Evolutionary conservation across 2,797 vertebrate genomes (phyloP), one percentile per base, ranked within the genome.

Genomic region (Parauchenoglanis ngamensis): DNA sequence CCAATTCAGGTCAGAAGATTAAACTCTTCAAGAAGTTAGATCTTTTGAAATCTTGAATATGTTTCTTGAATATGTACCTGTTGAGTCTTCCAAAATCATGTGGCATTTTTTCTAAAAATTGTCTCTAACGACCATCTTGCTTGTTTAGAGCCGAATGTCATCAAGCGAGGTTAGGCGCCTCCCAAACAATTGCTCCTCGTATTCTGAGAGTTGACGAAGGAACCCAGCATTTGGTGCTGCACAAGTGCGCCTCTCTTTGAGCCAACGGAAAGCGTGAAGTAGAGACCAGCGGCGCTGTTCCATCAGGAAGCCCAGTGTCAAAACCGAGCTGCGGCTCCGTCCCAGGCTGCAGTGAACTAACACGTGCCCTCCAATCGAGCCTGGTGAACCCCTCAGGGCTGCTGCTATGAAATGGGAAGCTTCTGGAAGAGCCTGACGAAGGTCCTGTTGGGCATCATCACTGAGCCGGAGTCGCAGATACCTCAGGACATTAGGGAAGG

Each of bases 271-370:
- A 72, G 94, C 92, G 0, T 94, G 92, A n/a, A 93, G 91, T 85
- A 94, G 90, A 3, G 93, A 91, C 93, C 93, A 94, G 87, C 52
- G 82, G 3, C 87, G 91, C 65, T 95, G 93, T 91, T 94, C 89
- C 94, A 94, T 94, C 88, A 94, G 93, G 89, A 94, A 94, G 80
- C 92, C 93, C 85, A 94, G 89, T 0, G 93, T 95, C 21, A 95
- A 79, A 63, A 94, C 92, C 0, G 93, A 94, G 91, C 94, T 94
- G 81, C 93, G 91, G 54, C 94, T 94, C 54, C 92, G 89, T 44
- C 94, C 93, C 83, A 94, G 52, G 49, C 94, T 94, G 54, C 93
- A 95, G 90, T 94, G 94, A 77, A 95, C 92, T 83, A 94, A 89
- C 17, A 94, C 93, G 0, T 88, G 90, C 46, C 94, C 93, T 0